Evolutionary conservation across 2,888 invertebrate genomes (phyloP), one percentile per base, ranked within the genome.

Genomic region (Drosophila quasianomalipes): DNA sequence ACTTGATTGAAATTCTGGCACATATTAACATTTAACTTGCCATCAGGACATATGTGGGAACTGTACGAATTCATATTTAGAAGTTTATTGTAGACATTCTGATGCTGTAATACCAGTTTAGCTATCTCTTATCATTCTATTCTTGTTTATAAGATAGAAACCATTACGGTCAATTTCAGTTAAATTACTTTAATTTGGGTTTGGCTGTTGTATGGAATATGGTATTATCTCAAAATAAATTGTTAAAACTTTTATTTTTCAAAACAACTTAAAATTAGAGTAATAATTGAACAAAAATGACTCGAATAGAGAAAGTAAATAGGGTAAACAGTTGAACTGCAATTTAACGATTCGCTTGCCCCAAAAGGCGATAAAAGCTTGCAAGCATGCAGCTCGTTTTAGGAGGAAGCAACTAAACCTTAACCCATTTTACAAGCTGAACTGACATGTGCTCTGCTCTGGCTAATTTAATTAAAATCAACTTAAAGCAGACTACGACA

Each of bases 391-490:
- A 52, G 37, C 35, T 41, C 30, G 51, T 35, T 52, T 57, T 31
- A 30, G 39, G 16, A 19, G 58, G 26, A 12, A 22, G 35, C n/a
- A 35, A 16, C 28, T 28, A 28, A 22, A 59, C 26, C 16, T 47
- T 22, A 64, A 58, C 64, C 47, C 52, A 28, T 47, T 53, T 52
- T n/a, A 30, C 28, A 2, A 26, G 12, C 28, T 28, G 5, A 30
- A 72, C 70, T 75, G 83, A 75, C 78, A 85, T 85, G 77, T 82
- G 78, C 69, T 75, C 49, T 72, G 65, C 73, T 70, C 68, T 64
- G 60, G 68, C 76, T 88, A 87, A 88, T 88, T 88, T 83, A 88
- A 88, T 88, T 88, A 88, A 89, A 89, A 82, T 78, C 82, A 87
- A 89, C 87, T 89, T 83, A 80, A 76, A 74, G 82, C 83, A 75